Conservation (phyloP, 2,797 vertebrate genomes). For the Halcyon chelicuti region DNA sequence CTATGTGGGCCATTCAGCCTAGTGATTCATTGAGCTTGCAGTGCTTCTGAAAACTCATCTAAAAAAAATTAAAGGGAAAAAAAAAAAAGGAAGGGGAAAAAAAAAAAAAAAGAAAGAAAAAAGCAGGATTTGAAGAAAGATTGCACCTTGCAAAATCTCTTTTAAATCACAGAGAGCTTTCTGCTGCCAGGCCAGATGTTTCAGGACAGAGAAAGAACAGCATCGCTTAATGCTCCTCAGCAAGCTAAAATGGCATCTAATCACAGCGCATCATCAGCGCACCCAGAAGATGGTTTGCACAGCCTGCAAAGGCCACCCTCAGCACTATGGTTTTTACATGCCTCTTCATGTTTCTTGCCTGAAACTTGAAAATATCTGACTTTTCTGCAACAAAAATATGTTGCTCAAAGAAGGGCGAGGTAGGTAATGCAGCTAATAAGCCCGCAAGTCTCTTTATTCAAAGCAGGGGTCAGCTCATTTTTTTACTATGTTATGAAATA, state of each 20-base stretch:
- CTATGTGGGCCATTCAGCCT: slow-evolving; percentile 45
- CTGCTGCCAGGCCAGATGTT: not conserved
- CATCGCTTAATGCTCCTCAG: not conserved
- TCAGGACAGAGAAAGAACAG: not conserved
- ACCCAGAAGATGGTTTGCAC: not conserved
- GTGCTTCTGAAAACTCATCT: not conserved
- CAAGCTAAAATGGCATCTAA: not conserved
- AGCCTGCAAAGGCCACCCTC: not conserved
- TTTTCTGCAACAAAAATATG: not conserved
- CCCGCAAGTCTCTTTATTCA: not conserved
- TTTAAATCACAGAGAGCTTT: not conserved
- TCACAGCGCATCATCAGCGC: not conserved
- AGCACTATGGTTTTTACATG: not conserved
- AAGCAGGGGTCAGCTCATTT: not conserved
- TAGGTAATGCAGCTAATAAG: not conserved
- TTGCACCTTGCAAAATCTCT: not conserved
- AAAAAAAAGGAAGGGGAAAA: no score
- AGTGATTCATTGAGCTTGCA: slow-evolving; percentile 31
- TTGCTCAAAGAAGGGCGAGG: not conserved
- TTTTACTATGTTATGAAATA: not conserved
- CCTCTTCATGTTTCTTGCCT: not conserved
- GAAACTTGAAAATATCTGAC: not conserved
- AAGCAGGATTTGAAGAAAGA: not conserved
- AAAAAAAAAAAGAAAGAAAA: no score
- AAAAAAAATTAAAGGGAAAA: not conserved